Evolutionary conservation across 2,797 vertebrate genomes (phyloP).

Genomic region (Oryzias dopingdopingensis): DNA sequence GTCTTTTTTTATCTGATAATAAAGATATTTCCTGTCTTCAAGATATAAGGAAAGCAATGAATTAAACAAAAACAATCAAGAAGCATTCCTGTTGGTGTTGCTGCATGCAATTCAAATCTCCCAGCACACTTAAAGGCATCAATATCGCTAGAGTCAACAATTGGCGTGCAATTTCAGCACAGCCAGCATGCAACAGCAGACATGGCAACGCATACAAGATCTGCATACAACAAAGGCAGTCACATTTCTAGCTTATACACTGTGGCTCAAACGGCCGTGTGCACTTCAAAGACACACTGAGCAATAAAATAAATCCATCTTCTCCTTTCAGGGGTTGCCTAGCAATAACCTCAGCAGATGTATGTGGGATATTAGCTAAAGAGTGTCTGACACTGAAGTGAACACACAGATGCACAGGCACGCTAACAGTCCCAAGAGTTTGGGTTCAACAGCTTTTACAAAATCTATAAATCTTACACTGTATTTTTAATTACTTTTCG

Average conservation of each 20-base stretch:
- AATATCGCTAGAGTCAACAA: conserved; percentile 30
- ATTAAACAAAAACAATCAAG: conserved; percentile 24
- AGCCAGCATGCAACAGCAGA: conserved; percentile 50
- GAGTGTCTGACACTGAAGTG: background rate
- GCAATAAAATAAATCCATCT: background rate
- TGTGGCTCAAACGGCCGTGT: conserved; percentile 10
- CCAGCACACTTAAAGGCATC: conserved; percentile 62
- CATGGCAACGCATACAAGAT: background rate
- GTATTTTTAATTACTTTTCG: too few species aligned
- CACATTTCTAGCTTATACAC: background rate
- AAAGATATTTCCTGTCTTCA: conserved; percentile 23
- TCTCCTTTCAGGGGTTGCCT: conserved; percentile 3
- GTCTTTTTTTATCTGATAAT: conserved; percentile 30
- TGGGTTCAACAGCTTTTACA: background rate
- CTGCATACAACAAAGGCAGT: conserved; percentile 8
- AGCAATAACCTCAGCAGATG: conserved; percentile 3
- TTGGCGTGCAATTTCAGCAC: conserved; percentile 46
- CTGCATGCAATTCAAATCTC: conserved; percentile 69
- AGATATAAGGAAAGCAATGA: conserved; percentile 58
- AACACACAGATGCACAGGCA: background rate
- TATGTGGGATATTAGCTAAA: background rate
- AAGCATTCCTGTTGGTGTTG: conserved; percentile 6
- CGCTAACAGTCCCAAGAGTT: conserved; percentile 8
- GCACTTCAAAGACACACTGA: conserved; percentile 8
- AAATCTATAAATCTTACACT: background rate